Evolutionary conservation across 2,113 vertebrate species (phyloP).

Genomic region (Ictalurus furcatus): DNA sequence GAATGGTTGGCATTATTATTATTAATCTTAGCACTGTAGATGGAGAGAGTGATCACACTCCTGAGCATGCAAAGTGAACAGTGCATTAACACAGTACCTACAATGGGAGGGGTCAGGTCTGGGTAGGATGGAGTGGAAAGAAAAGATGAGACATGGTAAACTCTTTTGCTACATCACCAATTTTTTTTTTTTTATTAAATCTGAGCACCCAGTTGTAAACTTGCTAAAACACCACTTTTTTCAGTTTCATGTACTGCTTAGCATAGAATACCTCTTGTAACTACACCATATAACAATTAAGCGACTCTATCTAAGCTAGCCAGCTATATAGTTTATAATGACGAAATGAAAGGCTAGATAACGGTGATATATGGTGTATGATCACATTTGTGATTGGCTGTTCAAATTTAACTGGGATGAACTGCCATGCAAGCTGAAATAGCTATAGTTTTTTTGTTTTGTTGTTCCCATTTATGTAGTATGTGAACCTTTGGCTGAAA

Average conservation of each 20-base stretch:
- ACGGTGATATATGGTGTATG: too few relatives aligned
- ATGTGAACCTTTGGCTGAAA: background rate
- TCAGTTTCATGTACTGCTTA: background rate
- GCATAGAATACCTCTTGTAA: background rate
- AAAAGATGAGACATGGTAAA: slow-evolving; percentile 29
- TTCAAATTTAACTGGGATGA: too few relatives aligned
- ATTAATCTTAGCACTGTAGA: background rate
- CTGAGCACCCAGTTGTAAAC: background rate
- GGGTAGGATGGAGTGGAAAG: slow-evolving; percentile 46
- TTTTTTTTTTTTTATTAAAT: background rate
- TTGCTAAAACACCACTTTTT: too few relatives aligned
- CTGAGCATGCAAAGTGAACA: background rate
- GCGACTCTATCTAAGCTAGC: too few relatives aligned
- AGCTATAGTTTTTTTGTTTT: too few relatives aligned
- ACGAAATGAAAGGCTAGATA: too few relatives aligned
- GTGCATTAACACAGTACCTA: slow-evolving; percentile 82
- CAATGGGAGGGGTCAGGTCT: slow-evolving; percentile 86
- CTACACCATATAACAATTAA: too few relatives aligned
- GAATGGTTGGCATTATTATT: background rate
- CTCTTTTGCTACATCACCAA: background rate
- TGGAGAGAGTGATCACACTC: background rate
- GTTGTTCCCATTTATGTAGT: background rate
- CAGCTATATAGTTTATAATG: too few relatives aligned
- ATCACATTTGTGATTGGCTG: too few relatives aligned
- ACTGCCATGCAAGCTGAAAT: too few relatives aligned